Percentiles rank a stretch among this genome's conserved stretches.
Evolutionary conservation across 1,140 invertebrate genomes (phyloP).

Genomic region (Bemisia tabaci): DNA sequence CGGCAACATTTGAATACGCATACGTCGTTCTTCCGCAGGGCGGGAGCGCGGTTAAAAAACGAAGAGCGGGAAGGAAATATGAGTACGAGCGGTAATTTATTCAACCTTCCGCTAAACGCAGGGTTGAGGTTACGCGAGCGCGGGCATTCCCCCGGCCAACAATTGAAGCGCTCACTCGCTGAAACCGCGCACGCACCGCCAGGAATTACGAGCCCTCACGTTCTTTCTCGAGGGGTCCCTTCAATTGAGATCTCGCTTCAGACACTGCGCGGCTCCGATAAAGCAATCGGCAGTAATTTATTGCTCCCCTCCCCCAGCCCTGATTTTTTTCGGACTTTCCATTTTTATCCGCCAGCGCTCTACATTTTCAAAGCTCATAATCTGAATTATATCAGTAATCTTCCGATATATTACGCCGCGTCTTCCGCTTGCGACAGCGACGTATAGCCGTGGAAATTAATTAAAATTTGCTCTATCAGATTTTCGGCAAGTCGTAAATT

Average conservation of each 20-base stretch:
- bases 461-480: no score
- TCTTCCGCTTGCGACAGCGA: background rate
- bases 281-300: background rate
- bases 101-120: background rate
- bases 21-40: no score
- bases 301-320: background rate
- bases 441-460: no score
- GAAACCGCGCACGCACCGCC: no score
- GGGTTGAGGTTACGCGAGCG: background rate
- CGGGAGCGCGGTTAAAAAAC: background rate
- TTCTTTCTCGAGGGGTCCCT: no score
- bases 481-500: no score
- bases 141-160: no score
- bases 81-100: background rate
- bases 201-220: no score
- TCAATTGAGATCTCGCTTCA: background rate
- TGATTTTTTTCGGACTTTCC: background rate
- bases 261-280: background rate
- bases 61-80: background rate
- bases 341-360: no score
- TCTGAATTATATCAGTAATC: background rate
- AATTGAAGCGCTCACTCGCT: no score
- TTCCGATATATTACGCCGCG: background rate
- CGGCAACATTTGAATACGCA: no score
- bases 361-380: background rate